phyloP scores from a whole-genome alignment of 1,140 invertebrate genomes.

The Diabrotica virgifera region DNA sequence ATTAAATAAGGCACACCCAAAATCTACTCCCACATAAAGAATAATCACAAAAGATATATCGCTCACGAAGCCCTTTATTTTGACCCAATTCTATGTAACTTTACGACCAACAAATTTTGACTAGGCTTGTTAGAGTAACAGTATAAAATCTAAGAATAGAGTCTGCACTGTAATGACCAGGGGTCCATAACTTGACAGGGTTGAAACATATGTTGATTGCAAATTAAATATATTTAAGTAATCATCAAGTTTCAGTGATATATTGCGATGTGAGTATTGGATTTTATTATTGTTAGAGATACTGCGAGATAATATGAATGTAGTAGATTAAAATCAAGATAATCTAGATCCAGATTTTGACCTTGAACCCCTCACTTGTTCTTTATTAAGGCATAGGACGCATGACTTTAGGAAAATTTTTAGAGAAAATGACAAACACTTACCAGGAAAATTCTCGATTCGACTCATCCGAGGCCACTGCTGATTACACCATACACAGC shows the following conservation, averaged over 20 bases:
- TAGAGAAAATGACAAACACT: constrained; percentile 21
- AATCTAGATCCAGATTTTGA: not conserved
- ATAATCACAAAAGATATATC: not conserved
- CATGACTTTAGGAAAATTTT: constrained; percentile 11
- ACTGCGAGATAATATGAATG: not conserved
- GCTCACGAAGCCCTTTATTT: not conserved
- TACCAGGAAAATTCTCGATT: constrained; percentile 35
- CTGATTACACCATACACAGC: constrained; percentile 40
- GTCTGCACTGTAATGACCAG: no score
- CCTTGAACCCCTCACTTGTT: constrained; percentile 11
- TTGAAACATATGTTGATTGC: not conserved
- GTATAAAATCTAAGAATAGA: no score
- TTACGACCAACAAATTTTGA: no score
- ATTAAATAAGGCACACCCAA: not conserved
- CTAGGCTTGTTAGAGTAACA: no score
- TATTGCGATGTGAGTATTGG: no score
- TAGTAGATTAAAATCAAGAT: not conserved
- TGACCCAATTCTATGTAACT: not conserved
- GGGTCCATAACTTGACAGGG: not conserved
- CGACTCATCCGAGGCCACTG: constrained; percentile 41
- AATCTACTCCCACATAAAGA: not conserved
- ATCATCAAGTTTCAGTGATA: no score
- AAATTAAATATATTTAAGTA: no score
- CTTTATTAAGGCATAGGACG: constrained; percentile 8
- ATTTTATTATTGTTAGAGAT: not conserved